phyloP scores from a whole-genome alignment of 2,797 vertebrate genomes.

The Tachyglossus aculeatus region DNA sequence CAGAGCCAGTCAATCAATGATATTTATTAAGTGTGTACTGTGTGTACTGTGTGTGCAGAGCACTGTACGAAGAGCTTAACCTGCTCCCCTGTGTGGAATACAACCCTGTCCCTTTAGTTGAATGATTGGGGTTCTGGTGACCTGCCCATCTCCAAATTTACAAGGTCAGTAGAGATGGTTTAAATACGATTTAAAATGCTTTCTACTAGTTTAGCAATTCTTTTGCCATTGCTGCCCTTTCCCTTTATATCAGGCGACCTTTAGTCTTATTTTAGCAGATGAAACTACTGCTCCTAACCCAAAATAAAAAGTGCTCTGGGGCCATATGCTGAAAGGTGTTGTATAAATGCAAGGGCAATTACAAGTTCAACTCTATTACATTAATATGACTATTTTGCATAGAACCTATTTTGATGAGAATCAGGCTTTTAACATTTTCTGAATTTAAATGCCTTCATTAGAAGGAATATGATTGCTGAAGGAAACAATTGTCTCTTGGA shows the following conservation, averaged over 20 bases:
- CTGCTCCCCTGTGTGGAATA: too few relatives aligned
- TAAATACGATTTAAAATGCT: too few relatives aligned
- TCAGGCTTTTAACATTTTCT: conserved; percentile 65
- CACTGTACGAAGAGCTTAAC: too few relatives aligned
- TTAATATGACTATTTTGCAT: conserved; percentile 62
- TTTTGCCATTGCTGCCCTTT: too few relatives aligned
- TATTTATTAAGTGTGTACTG: too few relatives aligned
- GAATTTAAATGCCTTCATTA: conserved; percentile 50
- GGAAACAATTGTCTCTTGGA: conserved; percentile 57
- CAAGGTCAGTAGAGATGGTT: too few relatives aligned
- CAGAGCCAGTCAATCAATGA: too few relatives aligned
- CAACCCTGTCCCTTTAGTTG: too few relatives aligned
- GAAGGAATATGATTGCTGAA: conserved; percentile 39
- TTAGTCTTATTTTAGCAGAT: conserved; percentile 47
- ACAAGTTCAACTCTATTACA: conserved; percentile 63
- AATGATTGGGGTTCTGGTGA: too few relatives aligned
- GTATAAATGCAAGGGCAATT: conserved; percentile 60
- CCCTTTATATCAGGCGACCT: conserved; percentile 34
- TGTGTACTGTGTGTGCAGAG: too few relatives aligned
- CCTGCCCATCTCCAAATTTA: too few relatives aligned
- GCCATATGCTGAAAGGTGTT: conserved; percentile 54
- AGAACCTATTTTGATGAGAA: conserved; percentile 54
- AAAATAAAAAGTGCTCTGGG: conserved; percentile 62
- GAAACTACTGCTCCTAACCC: conserved; percentile 56
- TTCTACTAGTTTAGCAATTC: too few relatives aligned